Evolutionary conservation across 1,140 invertebrate species (phyloP).

Genomic region (Drosophila tsacasi): DNA sequence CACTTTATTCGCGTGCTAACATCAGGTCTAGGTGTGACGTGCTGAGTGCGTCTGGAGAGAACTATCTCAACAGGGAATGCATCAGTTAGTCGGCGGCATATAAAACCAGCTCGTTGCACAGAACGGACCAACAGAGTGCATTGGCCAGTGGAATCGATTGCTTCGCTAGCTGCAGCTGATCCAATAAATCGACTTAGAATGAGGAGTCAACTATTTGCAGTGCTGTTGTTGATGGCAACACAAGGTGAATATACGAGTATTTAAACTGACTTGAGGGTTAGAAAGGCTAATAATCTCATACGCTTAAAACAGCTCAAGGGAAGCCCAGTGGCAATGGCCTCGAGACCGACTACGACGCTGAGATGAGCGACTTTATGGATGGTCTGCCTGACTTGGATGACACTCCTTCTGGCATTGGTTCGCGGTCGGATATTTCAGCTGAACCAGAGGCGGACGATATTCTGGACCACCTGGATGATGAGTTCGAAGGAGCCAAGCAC

Average conservation of each 20-base stretch:
- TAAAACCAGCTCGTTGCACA: constrained; percentile 41
- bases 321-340: constrained; percentile 28
- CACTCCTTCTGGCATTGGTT: constrained; percentile 23
- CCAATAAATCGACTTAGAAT: constrained; percentile 25
- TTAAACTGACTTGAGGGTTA: background rate
- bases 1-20: constrained; percentile 11
- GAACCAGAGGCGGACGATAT: constrained; percentile 53
- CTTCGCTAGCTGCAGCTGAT: constrained; percentile 48
- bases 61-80: constrained; percentile 24
- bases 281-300: background rate
- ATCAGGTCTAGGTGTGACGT: constrained; percentile 6
- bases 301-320: constrained; percentile 26
- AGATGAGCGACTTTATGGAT: constrained; percentile 68
- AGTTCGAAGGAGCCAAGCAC: constrained; percentile 58
- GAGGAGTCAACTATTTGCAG: constrained; percentile 27
- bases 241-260: constrained; percentile 48
- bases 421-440: constrained; percentile 43
- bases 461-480: constrained; percentile 51
- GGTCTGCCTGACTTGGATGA: constrained; percentile 41
- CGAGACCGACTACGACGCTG: constrained; percentile 44
- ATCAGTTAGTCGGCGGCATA: constrained; percentile 16
- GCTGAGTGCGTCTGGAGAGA: background rate
- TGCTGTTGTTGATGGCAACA: constrained; percentile 31
- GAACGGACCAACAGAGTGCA: constrained; percentile 53
- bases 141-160: constrained; percentile 36